Conservation (phyloP, 2,888 invertebrate species). For the Cheilosia urbana region DNA sequence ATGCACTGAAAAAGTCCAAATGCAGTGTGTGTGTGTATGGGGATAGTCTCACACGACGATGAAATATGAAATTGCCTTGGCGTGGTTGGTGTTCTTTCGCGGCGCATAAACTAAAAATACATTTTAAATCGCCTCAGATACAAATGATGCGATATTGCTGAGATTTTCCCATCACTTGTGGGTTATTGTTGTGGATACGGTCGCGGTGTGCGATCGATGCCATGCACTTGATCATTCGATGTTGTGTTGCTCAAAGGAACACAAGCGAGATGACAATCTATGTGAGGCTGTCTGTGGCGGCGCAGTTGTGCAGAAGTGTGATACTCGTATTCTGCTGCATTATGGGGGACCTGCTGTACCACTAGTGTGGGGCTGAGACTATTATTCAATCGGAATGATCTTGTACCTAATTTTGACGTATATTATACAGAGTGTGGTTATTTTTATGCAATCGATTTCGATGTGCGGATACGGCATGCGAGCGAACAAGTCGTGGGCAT, state of each 20-base stretch:
- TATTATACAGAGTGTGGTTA: slow-evolving; percentile 38
- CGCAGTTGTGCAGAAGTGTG: not conserved
- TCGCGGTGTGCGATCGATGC: slow-evolving; percentile 59
- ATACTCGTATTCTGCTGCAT: not conserved
- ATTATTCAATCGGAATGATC: slow-evolving; percentile 72
- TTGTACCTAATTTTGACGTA: slow-evolving; percentile 68
- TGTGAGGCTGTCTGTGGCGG: not conserved
- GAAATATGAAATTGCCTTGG: slow-evolving; percentile 56
- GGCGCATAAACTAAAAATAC: slow-evolving; percentile 46
- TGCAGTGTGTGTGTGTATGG: not conserved
- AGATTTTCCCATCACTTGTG: slow-evolving; percentile 61
- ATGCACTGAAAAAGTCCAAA: slow-evolving; percentile 45
- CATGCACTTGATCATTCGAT: slow-evolving; percentile 66
- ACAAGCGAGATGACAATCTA: slow-evolving; percentile 37
- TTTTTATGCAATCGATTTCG: slow-evolving; percentile 64
- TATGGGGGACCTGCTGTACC: slow-evolving; percentile 7
- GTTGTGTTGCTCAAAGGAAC: slow-evolving; percentile 13
- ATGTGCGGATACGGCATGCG: slow-evolving; percentile 16
- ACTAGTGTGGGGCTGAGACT: slow-evolving; percentile 57
- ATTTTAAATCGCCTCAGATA: slow-evolving; percentile 27
- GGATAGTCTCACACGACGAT: slow-evolving; percentile 61
- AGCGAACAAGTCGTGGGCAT: slow-evolving; percentile 42
- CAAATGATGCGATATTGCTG: slow-evolving; percentile 31
- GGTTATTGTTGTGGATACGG: slow-evolving; percentile 39
- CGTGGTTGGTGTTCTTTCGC: slow-evolving; percentile 23